Base-by-base conservation (phyloP, 2,888 invertebrate genomes). In the Nymphalis c-album region DNA sequence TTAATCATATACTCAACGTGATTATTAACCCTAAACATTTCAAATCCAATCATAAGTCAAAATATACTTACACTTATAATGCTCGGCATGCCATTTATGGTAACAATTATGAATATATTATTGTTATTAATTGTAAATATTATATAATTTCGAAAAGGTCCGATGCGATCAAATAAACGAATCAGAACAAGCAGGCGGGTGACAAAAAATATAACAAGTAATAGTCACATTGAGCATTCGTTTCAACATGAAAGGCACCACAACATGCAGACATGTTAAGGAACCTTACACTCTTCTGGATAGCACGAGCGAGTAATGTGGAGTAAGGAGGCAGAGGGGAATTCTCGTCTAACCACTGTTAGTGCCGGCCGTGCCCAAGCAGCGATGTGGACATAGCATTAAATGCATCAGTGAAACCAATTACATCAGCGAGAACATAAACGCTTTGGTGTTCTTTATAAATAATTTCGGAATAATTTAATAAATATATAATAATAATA, bases 331-430 rank as follows among this genome's bases (percentile, higher is more conserved):
- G 95, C 82, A 94, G 92, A 76, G 94, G 94, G 76, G 95, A 94
- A 91, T 96, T 95, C 90, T 96, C 95, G 86, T 95, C 95, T 93
- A 96, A 93, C 96, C 96, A 96, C 95, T 95, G 90, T 90, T 90
- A 90, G 85, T 85, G 79, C 80, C 83, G 35, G 57, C 80, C 87
- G 80, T 80, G 80, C 75, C 80, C 86, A 77, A 81, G 81, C 82
- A 82, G 79, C 83, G 78, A 85, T 80, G 82, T 67, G 81, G 86
- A 87, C 77, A 85, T 79, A 84, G 71, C 78, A 86, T 88, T 87
- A 87, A 84, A 81, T 71, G 73, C 50, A 76, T 80, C 77, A 80
- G 77, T 80, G 66, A 75, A 69, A 61, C 51, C 53, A 47, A 20
- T 47, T n/a, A 18, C 20, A 22, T 60, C 7, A 60, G 47, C 47